These are phyloP conservation scores for Ferrisia virgata DNA, from an alignment of 2,888 invertebrate genomes.

Conservation along the genomic window DNA sequence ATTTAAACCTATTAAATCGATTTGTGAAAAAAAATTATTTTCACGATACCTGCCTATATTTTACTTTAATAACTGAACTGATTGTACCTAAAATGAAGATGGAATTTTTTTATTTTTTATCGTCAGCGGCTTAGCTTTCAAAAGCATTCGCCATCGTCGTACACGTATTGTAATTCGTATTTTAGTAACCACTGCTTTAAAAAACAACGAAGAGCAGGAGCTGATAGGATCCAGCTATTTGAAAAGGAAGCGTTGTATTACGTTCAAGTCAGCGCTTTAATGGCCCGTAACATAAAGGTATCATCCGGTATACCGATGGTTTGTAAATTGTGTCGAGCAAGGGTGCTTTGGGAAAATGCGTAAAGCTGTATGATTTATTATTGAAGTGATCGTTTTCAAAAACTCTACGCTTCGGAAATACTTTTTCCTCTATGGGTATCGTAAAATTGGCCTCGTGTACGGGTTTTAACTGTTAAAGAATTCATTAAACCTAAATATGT, in stretches of 20 bases:
- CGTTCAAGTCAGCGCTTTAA: constrained; percentile 9
- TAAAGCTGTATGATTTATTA: constrained; percentile 12
- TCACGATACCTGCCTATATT: too few relatives aligned
- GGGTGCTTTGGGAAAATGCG: not conserved
- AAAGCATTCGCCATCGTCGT: not conserved
- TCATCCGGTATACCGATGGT: constrained; percentile 1
- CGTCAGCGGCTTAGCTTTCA: not conserved
- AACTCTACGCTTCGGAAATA: not conserved
- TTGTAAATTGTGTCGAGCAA: not conserved
- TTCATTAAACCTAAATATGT: not conserved
- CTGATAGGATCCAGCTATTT: not conserved
- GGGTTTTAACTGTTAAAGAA: not conserved
- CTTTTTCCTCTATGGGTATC: not conserved
- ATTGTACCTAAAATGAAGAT: too few relatives aligned
- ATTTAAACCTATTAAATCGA: too few relatives aligned
- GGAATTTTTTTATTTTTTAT: not conserved
- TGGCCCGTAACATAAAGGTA: constrained; percentile 2
- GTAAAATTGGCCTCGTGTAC: not conserved
- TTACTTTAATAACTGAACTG: too few relatives aligned
- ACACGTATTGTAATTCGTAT: not conserved
- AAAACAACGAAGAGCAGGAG: not conserved
- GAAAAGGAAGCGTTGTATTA: constrained; percentile 13
- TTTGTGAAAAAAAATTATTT: too few relatives aligned
- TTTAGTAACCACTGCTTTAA: not conserved
- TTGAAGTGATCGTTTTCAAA: constrained; percentile 8